A percentile compares a stretch with the other conserved stretches of the same genome.
phyloP scores from a whole-genome alignment of 1,140 invertebrate species.

The fruit fly (Drosophila melanogaster) region Release_6_plus_ISO1_MT NT_033779.5:12881501-12882000 shows the following conservation, averaged over 20 bases:
- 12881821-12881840: neutral
- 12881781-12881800: neutral
- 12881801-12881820: neutral
- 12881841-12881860: neutral
- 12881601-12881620: constrained; percentile 73
- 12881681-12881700: constrained; percentile 5
- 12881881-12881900: neutral
- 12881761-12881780: constrained; percentile 8
- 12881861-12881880: neutral
- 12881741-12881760: constrained; percentile 54
- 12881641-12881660: constrained; percentile 69
- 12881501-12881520: constrained; percentile 39
- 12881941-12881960: constrained; percentile 4
- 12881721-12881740: constrained; percentile 71
- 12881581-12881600: constrained; percentile 78
- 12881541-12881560: constrained; percentile 36
- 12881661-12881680: constrained; percentile 69
- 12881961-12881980: neutral
- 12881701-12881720: constrained; percentile 1
- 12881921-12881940: too few species aligned
- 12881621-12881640: constrained; percentile 31
- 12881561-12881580: constrained; percentile 32
- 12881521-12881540: neutral
- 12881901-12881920: neutral
- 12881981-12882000: neutral